Percentiles rank a stretch among this genome's conserved stretches.
Evolutionary conservation across 1,140 invertebrate species (phyloP).

Genomic region (Gonioctena quinquepunctata): DNA sequence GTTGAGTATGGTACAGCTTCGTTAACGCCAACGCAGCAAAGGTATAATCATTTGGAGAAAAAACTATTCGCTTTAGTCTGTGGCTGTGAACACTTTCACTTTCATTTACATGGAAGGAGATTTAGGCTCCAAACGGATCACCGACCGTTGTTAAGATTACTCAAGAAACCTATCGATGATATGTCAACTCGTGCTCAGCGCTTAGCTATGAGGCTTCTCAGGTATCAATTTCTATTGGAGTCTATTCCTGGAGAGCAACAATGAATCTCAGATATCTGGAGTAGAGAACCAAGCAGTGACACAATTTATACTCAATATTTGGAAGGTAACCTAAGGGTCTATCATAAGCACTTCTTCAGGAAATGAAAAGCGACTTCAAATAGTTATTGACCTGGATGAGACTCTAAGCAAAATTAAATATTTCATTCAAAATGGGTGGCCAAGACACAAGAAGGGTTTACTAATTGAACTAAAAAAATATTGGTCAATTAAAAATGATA

Average conservation of each 20-base stretch:
- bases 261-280: neutral
- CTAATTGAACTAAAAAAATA: no score
- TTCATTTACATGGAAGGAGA: conserved; percentile 39
- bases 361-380: no score
- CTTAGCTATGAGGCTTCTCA: neutral
- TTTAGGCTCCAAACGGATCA: conserved; percentile 51
- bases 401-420: no score
- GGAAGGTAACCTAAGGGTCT: no score
- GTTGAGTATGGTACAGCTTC: conserved; percentile 50
- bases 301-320: neutral
- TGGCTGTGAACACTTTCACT: conserved; percentile 47
- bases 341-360: no score
- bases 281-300: neutral
- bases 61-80: no score
- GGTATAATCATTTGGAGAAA: conserved; percentile 53
- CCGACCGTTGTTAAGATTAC: conserved; percentile 47
- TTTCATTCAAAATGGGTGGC: no score
- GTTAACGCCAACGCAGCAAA: conserved; percentile 49
- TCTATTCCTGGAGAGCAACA: conserved; percentile 4
- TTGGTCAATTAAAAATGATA: no score
- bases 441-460: no score
- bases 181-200: conserved; percentile 10
- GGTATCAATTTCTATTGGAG: neutral
- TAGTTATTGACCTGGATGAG: no score
- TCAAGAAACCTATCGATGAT: conserved; percentile 47